phyloP scores from a whole-genome alignment of 1,140 invertebrate genomes.

The Mercenaria mercenaria region DNA sequence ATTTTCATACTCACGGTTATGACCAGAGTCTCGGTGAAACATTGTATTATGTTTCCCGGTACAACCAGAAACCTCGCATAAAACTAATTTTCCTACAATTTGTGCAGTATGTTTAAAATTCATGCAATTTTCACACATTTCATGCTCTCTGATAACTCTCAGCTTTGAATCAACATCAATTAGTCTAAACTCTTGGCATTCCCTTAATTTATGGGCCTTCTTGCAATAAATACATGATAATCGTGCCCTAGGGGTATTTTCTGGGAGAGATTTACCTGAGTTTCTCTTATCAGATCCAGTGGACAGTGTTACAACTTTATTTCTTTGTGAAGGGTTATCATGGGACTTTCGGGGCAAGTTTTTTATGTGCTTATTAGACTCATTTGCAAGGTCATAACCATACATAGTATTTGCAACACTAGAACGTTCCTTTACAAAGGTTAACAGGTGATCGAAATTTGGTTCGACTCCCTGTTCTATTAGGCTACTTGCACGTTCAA shows the following conservation, averaged over 20 bases:
- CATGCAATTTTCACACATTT: constrained; percentile 50
- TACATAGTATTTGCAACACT: constrained; percentile 25
- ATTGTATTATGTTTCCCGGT: constrained; percentile 40
- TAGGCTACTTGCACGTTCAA: constrained; percentile 7
- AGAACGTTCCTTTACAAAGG: not conserved
- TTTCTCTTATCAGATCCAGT: no score
- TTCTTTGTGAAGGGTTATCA: no score
- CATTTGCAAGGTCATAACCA: constrained; percentile 1
- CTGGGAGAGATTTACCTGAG: no score
- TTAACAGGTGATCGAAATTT: not conserved
- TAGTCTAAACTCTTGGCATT: constrained; percentile 11
- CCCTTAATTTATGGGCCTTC: constrained; percentile 9
- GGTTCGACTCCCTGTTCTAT: constrained; percentile 10
- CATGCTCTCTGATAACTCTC: not conserved
- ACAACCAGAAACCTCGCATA: constrained; percentile 22
- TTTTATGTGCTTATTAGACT: not conserved
- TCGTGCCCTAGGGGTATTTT: no score
- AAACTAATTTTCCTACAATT: not conserved
- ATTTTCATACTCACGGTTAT: not conserved
- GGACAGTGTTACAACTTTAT: no score
- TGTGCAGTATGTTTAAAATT: constrained; percentile 40
- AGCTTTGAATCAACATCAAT: not conserved
- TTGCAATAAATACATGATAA: no score
- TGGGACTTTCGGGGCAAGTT: no score
- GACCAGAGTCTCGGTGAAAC: not conserved